Evolutionary conservation across 2,113 vertebrate genomes (phyloP).

Genomic region (Dendrocopos noguchii): DNA sequence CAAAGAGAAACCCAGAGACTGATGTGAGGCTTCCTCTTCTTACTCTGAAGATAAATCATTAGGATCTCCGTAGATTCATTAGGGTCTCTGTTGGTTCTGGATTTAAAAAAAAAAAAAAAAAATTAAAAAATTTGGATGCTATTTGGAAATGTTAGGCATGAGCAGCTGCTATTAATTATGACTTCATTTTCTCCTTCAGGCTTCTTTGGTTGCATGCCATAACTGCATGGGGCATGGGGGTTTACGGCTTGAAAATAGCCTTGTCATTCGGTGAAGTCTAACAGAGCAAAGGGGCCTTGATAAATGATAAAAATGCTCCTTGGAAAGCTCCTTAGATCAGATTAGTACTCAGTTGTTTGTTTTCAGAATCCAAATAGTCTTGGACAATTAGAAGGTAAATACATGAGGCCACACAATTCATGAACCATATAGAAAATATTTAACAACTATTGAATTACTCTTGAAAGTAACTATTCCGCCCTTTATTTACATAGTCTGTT

Average conservation of each 20-base stretch:
- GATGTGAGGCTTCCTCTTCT: conserved; percentile 52
- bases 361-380: conserved; percentile 47
- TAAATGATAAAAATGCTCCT: conserved; percentile 71
- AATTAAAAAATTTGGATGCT: conserved; percentile 17
- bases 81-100: background rate
- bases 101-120: background rate
- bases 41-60: conserved; percentile 52
- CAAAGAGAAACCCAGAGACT: conserved; percentile 7
- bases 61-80: background rate
- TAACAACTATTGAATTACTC: conserved; percentile 65
- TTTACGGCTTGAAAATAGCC: conserved; percentile 79
- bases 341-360: conserved; percentile 66
- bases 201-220: conserved; percentile 75
- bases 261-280: conserved; percentile 79
- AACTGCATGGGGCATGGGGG: conserved; percentile 73
- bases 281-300: conserved; percentile 76
- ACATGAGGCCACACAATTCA: conserved; percentile 34
- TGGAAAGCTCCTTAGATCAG: conserved; percentile 68
- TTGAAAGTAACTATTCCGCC: conserved; percentile 28
- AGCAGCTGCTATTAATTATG: conserved; percentile 83
- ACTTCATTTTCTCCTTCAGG: conserved; percentile 75
- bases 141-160: conserved; percentile 59
- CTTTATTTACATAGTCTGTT: conserved; percentile 52
- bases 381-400: conserved; percentile 60
- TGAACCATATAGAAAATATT: conserved; percentile 57